Conservation (phyloP, 2,888 invertebrate genomes). For the Axea sp. region DNA sequence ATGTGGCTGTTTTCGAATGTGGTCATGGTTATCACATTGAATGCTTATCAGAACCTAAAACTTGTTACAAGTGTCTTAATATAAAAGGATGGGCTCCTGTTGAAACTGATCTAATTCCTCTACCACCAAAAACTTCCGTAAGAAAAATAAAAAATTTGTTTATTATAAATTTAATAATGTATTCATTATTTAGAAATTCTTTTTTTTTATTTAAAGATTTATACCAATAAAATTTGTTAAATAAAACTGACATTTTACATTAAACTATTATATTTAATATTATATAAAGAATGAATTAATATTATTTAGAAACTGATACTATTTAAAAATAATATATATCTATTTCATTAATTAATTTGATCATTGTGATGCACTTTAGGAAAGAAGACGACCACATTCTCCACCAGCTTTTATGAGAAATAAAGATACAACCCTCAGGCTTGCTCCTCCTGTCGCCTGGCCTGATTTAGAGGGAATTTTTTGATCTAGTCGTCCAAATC, state of each 20-base stretch:
- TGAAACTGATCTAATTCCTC: conserved; percentile 67
- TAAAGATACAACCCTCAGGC: conserved; percentile 72
- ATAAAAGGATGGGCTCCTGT: conserved; percentile 75
- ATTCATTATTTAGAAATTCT: background rate
- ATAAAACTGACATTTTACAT: no score
- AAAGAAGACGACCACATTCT: conserved; percentile 70
- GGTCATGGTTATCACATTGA: conserved; percentile 76
- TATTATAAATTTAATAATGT: conserved; percentile 6
- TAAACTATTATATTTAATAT: no score
- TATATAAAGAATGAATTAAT: no score
- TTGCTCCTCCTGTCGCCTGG: conserved; percentile 75
- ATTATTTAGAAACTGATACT: no score
- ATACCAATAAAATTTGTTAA: no score
- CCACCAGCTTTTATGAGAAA: conserved; percentile 75
- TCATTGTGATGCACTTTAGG: no score
- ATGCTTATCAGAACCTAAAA: conserved; percentile 74
- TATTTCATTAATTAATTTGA: no score
- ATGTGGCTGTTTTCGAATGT: conserved; percentile 74
- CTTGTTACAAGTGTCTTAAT: conserved; percentile 76
- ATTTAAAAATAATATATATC: no score
- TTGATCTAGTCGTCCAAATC: conserved; percentile 73
- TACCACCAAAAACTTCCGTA: conserved; percentile 67
- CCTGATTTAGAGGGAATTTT: conserved; percentile 77
- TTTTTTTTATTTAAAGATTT: no score
- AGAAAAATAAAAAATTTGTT: no score